Base-by-base conservation (phyloP, 2,113 vertebrate species). In the Hippocampus comes region DNA sequence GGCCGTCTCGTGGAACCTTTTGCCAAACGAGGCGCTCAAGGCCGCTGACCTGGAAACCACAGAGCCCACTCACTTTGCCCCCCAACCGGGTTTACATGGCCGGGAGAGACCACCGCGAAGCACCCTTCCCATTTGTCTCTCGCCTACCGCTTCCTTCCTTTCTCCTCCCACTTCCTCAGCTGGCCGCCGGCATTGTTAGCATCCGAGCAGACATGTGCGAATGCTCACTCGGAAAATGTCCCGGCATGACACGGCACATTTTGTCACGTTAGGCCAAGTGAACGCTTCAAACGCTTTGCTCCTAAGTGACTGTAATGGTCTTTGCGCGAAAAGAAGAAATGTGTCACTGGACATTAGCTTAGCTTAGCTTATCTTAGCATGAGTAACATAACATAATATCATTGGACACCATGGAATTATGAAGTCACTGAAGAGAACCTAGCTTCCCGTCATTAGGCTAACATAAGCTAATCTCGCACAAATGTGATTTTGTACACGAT, bases 11-110 rank as follows among this genome's bases (percentile, higher is more conserved):
- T 87, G 84, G 88, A 88, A 90, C 90, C 86, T 91, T 61, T 88
- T 81, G 85, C 89, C 87, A 83, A 91, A 87, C 90, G 84, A 89
- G 86, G 88, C 90, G 89, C 88, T 91, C 87, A 92, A 92, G 90
- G 88, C 87, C 89, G 81, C 84, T 92, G 92, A 92, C 92, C 91
- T 91, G 90, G 90, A 93, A 93, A 89, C 86, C 84, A 82, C 83
- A 82, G 83, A 90, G 87, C 87, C 83, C 85, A 87, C 82, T 89
- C 88, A 85, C 84, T 79, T 48, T 75, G 82, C 84, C 78, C 74
- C 83, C 74, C 82, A 53, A 75, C 82, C 83, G 86, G 82, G 86
- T 83, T 80, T 84, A 17, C 71, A 83, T 86, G 80, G 86, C 86
- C 80, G 51, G 80, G 71, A 86, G 85, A 90, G 76, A 68, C 63